These are phyloP conservation scores for Macrobrachium rosenbergii DNA, from an alignment of 1,140 invertebrate genomes.

Conservation along the genomic window DNA sequence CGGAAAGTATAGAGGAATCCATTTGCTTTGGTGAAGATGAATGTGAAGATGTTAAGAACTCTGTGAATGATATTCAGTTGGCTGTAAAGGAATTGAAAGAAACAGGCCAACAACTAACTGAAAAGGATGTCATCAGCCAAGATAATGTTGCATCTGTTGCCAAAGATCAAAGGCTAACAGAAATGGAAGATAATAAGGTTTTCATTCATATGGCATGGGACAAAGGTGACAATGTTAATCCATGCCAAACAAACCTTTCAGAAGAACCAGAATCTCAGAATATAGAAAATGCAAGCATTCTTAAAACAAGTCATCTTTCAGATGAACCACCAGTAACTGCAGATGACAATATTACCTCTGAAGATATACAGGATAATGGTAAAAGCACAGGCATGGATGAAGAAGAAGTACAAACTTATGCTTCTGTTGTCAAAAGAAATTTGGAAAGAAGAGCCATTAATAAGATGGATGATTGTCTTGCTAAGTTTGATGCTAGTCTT, in stretches of 20 bases:
- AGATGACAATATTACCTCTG: too few relatives aligned
- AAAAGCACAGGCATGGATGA: neutral
- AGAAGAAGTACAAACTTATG: neutral
- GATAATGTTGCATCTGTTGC: neutral
- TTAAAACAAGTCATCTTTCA: too few relatives aligned
- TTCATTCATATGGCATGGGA: slow-evolving; percentile 13
- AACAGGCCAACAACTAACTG: too few relatives aligned
- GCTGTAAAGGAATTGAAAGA: too few relatives aligned
- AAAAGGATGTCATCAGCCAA: too few relatives aligned
- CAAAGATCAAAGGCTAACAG: neutral
- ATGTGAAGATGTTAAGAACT: too few relatives aligned
- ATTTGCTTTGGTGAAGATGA: too few relatives aligned
- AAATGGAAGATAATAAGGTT: neutral
- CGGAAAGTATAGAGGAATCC: too few relatives aligned
- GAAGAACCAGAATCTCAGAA: neutral
- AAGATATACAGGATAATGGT: neutral
- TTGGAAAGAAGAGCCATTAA: slow-evolving; percentile 18
- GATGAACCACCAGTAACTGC: too few relatives aligned
- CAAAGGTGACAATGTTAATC: neutral
- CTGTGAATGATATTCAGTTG: too few relatives aligned
- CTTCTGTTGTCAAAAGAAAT: neutral
- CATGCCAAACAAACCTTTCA: neutral
- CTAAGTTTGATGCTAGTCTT: slow-evolving; percentile 38
- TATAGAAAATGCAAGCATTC: neutral
- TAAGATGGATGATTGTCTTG: slow-evolving; percentile 42